phyloP scores from a whole-genome alignment of 1,140 invertebrate genomes.

The Pteromalus puparum region DNA sequence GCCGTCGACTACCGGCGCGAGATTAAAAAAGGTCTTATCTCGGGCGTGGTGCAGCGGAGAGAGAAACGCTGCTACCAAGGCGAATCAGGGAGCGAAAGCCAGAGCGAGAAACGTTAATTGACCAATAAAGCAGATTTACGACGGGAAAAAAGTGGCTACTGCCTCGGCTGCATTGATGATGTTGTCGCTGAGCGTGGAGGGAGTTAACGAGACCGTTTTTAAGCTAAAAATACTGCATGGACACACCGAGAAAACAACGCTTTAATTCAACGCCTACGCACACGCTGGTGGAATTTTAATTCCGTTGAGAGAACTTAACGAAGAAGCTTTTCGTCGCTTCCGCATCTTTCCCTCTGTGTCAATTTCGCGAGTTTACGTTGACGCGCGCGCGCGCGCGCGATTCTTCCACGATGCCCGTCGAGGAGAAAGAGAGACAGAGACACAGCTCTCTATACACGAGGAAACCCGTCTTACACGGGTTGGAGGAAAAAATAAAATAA shows the following conservation, averaged over 20 bases:
- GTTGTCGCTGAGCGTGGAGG: background rate
- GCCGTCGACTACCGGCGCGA: constrained; percentile 56
- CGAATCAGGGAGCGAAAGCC: constrained; percentile 43
- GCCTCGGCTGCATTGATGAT: background rate
- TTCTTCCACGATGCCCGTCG: constrained; percentile 29
- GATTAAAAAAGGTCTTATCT: constrained; percentile 66
- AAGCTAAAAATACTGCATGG: too few relatives aligned
- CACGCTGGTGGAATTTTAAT: constrained; percentile 40
- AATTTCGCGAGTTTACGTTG: constrained; percentile 40
- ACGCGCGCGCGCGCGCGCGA: constrained; percentile 34
- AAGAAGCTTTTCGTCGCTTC: constrained; percentile 43
- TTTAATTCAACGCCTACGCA: background rate
- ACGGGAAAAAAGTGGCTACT: constrained; percentile 60
- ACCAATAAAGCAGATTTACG: constrained; percentile 73
- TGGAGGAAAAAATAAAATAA: constrained; percentile 38
- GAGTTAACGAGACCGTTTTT: background rate
- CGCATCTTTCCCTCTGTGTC: constrained; percentile 35
- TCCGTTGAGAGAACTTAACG: constrained; percentile 43
- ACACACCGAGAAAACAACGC: too few relatives aligned
- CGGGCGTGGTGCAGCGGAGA: constrained; percentile 14
- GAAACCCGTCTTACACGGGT: constrained; percentile 5
- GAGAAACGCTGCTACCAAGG: constrained; percentile 17
- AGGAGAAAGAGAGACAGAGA: background rate
- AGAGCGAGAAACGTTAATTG: constrained; percentile 71
- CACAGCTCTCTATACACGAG: constrained; percentile 7